These are phyloP conservation scores for Alces alces DNA, from an alignment of 2,113 vertebrate genomes.

Conservation along the genomic window DNA sequence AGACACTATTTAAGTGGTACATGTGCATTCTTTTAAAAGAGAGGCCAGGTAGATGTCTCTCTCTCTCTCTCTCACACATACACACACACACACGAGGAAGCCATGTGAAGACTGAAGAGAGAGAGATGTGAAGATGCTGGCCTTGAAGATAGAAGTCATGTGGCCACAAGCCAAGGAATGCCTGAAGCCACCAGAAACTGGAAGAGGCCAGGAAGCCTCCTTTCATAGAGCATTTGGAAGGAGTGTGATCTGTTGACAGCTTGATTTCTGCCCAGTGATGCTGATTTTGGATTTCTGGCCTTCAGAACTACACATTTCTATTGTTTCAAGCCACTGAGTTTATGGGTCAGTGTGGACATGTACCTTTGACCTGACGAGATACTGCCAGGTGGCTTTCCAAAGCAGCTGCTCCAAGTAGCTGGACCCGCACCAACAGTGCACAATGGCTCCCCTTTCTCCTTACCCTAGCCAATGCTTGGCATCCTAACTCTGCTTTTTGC, in stretches of 20 bases:
- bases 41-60: background rate
- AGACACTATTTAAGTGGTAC: background rate
- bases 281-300: background rate
- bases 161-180: background rate
- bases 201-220: background rate
- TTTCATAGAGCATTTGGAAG: background rate
- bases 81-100: background rate
- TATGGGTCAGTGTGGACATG: background rate
- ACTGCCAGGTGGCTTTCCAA: background rate
- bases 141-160: background rate
- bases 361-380: background rate
- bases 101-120: background rate
- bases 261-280: background rate
- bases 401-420: background rate
- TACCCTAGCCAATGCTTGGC: conserved; percentile 21
- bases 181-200: background rate
- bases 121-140: background rate
- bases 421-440: background rate
- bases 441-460: background rate
- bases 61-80: background rate
- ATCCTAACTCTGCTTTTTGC: conserved; percentile 22
- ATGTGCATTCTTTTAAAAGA: background rate
- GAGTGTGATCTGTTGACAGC: background rate
- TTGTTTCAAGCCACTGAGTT: background rate
- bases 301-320: background rate